A percentile compares a stretch with the other conserved stretches of the same genome.
Evolutionary conservation across 2,888 invertebrate species (phyloP).

Genomic region (Cheilosia scutellata): DNA sequence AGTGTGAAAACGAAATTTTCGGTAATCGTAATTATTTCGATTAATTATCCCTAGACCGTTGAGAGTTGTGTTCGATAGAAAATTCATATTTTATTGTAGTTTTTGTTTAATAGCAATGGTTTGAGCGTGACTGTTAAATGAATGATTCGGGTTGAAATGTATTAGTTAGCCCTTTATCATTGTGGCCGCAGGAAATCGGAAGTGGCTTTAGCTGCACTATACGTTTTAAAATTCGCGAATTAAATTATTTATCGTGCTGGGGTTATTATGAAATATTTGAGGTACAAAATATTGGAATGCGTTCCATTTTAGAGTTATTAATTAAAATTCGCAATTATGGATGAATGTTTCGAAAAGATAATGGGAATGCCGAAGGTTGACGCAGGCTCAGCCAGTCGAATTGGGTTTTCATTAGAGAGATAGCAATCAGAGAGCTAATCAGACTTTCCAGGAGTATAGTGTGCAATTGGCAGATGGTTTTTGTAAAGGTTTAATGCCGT

Average conservation of each 20-base stretch:
- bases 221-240: slow-evolving; percentile 32
- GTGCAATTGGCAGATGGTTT: too few relatives aligned
- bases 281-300: background rate
- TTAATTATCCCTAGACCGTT: slow-evolving; percentile 66
- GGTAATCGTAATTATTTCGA: slow-evolving; percentile 71
- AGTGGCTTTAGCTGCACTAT: slow-evolving; percentile 19
- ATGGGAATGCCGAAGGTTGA: slow-evolving; percentile 15
- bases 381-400: background rate
- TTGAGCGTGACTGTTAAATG: slow-evolving; percentile 45
- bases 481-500: too few relatives aligned
- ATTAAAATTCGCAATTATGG: slow-evolving; percentile 68
- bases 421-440: slow-evolving; percentile 37
- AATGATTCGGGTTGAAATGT: slow-evolving; percentile 33
- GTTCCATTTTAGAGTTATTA: slow-evolving; percentile 58
- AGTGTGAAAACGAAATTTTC: slow-evolving; percentile 48
- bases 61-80: slow-evolving; percentile 49
- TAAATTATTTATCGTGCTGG: slow-evolving; percentile 33
- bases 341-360: slow-evolving; percentile 35
- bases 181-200: slow-evolving; percentile 58
- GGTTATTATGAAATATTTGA: slow-evolving; percentile 20
- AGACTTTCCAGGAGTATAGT: background rate
- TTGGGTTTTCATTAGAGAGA: slow-evolving; percentile 32
- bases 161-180: slow-evolving; percentile 55
- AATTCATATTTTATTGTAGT: slow-evolving; percentile 10
- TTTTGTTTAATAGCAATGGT: background rate